Conservation (phyloP, 2,113 vertebrate species). For the Tichodroma muraria region DNA sequence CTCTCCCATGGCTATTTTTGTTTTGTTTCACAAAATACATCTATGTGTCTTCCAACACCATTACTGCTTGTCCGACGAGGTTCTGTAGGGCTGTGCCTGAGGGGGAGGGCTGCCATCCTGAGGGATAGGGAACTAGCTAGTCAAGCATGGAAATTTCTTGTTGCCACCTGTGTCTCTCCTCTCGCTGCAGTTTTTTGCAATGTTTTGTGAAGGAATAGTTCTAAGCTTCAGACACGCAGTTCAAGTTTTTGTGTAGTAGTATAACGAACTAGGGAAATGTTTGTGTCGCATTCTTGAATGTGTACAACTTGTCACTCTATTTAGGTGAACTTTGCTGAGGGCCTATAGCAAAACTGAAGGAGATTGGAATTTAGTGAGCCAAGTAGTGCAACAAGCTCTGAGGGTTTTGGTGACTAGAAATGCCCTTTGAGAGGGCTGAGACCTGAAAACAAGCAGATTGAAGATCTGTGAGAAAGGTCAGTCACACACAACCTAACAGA, state of each 20-base stretch:
- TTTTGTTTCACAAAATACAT: neutral
- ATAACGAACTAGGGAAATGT: neutral
- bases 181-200: neutral
- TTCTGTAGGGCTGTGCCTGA: neutral
- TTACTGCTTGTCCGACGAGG: fast-evolving
- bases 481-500: neutral
- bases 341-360: neutral
- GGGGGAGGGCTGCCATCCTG: neutral
- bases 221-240: neutral
- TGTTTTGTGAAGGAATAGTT: neutral
- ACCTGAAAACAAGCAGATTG: neutral
- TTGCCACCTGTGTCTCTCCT: neutral
- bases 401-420: neutral
- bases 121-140: neutral
- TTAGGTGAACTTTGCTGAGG: neutral
- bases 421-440: neutral
- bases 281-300: neutral
- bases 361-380: neutral
- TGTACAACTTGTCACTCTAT: neutral
- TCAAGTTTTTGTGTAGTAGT: neutral
- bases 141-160: neutral
- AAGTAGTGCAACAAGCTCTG: neutral
- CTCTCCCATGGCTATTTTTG: neutral
- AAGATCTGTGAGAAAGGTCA: neutral
- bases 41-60: neutral